Evolutionary conservation across 2,113 vertebrate species (phyloP), one percentile per base, ranked within the genome.

Genomic region (Orthonyx spaldingii): DNA sequence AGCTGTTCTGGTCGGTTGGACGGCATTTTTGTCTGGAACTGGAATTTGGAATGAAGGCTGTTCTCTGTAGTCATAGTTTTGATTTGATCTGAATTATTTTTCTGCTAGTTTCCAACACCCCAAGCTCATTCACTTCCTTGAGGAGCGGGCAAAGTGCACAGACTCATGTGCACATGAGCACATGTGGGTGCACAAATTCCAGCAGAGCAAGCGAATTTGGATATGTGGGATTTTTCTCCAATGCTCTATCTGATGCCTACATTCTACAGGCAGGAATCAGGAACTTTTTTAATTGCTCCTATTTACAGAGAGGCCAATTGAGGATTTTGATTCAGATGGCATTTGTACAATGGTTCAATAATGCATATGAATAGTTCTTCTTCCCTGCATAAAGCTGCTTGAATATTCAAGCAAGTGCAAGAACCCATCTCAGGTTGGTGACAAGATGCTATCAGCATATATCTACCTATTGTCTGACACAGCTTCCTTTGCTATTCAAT

Each of bases 141-240:
- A 42, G 16, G 3, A 39, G 16, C 18, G 28, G 76, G 56, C 56
- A 85, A 89, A 90, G 74, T 3, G 5, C 50, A 37, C 33, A 37
- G n/a, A n/a, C 10, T 16, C 0, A 0, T 7, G 4, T 19, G 26
- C 49, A 42, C 1, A 0, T 10, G 22, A 72, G 21, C 15, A 7
- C 7, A 0, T 21, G 47, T 24, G 64, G 8, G 6, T 8, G 9
- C 0, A 0, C 24, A n/a, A 49, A 41, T 72, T 69, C 39, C 26
- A 9, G 35, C 39, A 44, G 33, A 69, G 11, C n/a, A 71, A 68
- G 18, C 0, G 1, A 35, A n/a, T 52, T 46, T 69, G 50, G 30
- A 3, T 55, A 22, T 22, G 12, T 55, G 26, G 4, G 9, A 1
- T 5, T 20, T 65, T 59, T 47, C 23, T 6, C 5, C 10, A 39